Percentiles rank a stretch among this genome's conserved stretches.
Evolutionary conservation across 2,113 vertebrate species (phyloP).

Genomic region (Melanostigma gelatinosum): DNA sequence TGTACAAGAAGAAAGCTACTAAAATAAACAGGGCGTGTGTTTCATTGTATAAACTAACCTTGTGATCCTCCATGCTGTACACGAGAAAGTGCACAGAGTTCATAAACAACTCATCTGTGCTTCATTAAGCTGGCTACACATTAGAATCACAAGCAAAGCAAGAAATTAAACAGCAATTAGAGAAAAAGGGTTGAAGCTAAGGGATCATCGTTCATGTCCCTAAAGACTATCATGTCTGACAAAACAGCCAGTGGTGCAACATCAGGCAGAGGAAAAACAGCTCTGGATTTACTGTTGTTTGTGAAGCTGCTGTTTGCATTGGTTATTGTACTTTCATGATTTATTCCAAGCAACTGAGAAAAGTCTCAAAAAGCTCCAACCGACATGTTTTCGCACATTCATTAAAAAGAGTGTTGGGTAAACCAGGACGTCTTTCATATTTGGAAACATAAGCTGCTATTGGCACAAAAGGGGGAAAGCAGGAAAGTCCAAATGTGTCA

Average conservation of each 20-base stretch:
- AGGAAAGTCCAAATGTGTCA: conserved; percentile 68
- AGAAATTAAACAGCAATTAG: conserved; percentile 80
- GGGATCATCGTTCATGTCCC: conserved; percentile 72
- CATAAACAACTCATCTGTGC: conserved; percentile 71
- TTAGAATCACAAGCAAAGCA: conserved; percentile 70
- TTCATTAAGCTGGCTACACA: conserved; percentile 75
- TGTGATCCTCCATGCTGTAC: conserved; percentile 22
- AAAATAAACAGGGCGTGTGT: conserved; percentile 24
- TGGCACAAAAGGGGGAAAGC: conserved; percentile 48
- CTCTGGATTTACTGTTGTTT: conserved; percentile 45
- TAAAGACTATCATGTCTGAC: conserved; percentile 57
- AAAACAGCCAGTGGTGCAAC: conserved; percentile 57
- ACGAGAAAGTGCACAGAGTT: conserved; percentile 51
- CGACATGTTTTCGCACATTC: conserved; percentile 3
- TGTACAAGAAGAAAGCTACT: conserved; percentile 4
- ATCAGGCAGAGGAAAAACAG: conserved; percentile 58
- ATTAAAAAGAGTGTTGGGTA: conserved; percentile 45
- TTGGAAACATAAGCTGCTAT: conserved; percentile 57
- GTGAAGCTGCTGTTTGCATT: conserved; percentile 37
- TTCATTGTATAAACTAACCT: conserved; percentile 23
- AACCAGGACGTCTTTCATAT: conserved; percentile 40
- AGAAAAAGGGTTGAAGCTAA: conserved; percentile 57
- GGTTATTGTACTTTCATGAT: conserved; percentile 37
- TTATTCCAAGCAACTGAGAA: conserved; percentile 22
- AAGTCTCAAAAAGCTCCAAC: conserved; percentile 26